phyloP scores from a whole-genome alignment of 2,888 invertebrate genomes.

The Arrhopalites spinosus region DNA sequence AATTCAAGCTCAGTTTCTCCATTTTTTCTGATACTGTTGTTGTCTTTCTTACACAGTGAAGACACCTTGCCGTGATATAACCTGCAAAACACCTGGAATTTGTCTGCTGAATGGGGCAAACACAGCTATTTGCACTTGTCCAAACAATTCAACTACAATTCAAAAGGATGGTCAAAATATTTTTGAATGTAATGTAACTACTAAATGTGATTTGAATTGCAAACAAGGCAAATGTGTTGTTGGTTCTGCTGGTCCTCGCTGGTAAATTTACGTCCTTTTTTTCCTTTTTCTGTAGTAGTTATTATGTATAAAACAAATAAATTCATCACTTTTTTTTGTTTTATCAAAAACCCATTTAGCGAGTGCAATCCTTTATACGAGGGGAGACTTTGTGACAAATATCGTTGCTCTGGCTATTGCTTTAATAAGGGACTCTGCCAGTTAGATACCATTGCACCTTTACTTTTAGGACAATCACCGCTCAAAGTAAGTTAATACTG shows the following conservation, averaged over 20 bases:
- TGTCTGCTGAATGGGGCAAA: slow-evolving; percentile 54
- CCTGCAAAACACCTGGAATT: slow-evolving; percentile 56
- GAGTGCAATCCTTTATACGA: slow-evolving; percentile 69
- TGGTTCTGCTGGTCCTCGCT: slow-evolving; percentile 63
- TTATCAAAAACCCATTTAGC: slow-evolving; percentile 60
- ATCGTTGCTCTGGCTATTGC: slow-evolving; percentile 72
- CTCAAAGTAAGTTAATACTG: slow-evolving; percentile 57
- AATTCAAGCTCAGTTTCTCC: background rate
- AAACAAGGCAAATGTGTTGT: slow-evolving; percentile 64
- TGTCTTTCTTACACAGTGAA: slow-evolving; percentile 48
- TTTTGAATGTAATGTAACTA: slow-evolving; percentile 43
- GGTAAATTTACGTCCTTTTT: no score
- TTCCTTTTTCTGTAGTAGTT: no score
- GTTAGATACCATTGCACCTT: slow-evolving; percentile 56
- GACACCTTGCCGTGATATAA: slow-evolving; percentile 65
- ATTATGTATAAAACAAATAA: no score
- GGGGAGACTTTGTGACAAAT: slow-evolving; percentile 71
- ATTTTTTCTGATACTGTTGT: no score
- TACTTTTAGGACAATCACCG: slow-evolving; percentile 54
- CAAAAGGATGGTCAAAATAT: slow-evolving; percentile 17
- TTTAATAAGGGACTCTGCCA: slow-evolving; percentile 64
- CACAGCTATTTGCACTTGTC: slow-evolving; percentile 53
- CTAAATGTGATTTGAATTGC: slow-evolving; percentile 64
- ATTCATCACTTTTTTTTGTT: no score
- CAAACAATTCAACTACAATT: slow-evolving; percentile 43